Conservation (phyloP, 2,113 vertebrate species). For the Entomyzon cyanotis region DNA sequence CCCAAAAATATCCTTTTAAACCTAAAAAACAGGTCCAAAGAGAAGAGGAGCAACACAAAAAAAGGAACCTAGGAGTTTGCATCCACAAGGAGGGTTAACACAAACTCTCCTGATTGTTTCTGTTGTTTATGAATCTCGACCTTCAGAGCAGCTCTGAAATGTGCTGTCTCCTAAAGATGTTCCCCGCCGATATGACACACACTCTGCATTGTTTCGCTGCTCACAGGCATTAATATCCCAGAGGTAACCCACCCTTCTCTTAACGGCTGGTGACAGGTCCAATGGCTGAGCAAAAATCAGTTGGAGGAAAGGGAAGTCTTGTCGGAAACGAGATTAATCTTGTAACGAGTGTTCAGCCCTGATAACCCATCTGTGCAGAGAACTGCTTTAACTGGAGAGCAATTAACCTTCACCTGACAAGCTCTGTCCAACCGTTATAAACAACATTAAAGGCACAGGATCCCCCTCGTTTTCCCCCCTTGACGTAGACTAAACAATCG, state of each 20-base stretch:
- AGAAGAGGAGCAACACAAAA: not conserved
- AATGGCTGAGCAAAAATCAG: constrained; percentile 83
- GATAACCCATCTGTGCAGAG: constrained; percentile 87
- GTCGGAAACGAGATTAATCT: constrained; percentile 90
- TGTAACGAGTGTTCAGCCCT: constrained; percentile 85
- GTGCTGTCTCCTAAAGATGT: constrained; percentile 77
- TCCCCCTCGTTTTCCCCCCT: constrained; percentile 14
- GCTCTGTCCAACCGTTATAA: constrained; percentile 79
- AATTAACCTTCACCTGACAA: constrained; percentile 87
- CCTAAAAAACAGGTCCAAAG: not conserved
- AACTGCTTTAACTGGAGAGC: constrained; percentile 79
- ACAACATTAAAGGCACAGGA: constrained; percentile 78
- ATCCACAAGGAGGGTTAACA: not conserved
- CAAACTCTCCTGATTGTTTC: constrained; percentile 44
- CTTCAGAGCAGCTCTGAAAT: constrained; percentile 59
- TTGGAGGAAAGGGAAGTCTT: constrained; percentile 89
- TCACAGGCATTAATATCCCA: constrained; percentile 67
- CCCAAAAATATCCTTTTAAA: not conserved
- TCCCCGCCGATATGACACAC: constrained; percentile 75
- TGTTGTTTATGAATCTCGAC: constrained; percentile 70
- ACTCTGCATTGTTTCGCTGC: constrained; percentile 68
- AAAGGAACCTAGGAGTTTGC: not conserved
- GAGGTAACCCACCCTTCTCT: constrained; percentile 75
- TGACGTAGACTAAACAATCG: constrained; percentile 75
- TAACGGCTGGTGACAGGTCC: constrained; percentile 82